Evolutionary conservation across 2,113 vertebrate genomes (phyloP).

Genomic region (Oncorhynchus keta): DNA sequence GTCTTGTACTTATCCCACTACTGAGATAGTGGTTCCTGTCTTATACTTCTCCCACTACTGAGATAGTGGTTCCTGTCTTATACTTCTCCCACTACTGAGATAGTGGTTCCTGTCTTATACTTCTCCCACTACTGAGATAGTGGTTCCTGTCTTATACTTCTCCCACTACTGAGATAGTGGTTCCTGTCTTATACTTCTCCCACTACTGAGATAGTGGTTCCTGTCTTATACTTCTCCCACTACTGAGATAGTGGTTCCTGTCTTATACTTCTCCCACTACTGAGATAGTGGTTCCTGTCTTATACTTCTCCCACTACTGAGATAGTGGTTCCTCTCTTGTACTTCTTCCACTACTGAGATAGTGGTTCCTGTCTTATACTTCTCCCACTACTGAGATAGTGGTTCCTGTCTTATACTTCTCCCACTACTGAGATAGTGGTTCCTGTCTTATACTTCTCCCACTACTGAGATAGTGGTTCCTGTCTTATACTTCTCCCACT

Average conservation of each 20-base stretch:
- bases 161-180: conserved; percentile 30
- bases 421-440: conserved; percentile 41
- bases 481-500: background rate
- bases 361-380: conserved; percentile 42
- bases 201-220: conserved; percentile 41
- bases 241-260: conserved; percentile 43
- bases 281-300: conserved; percentile 43
- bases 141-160: conserved; percentile 43
- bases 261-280: background rate
- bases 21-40: conserved; percentile 10
- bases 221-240: background rate
- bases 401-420: conserved; percentile 40
- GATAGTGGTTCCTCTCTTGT: conserved; percentile 39
- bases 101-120: conserved; percentile 44
- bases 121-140: too few relatives aligned
- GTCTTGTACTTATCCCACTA: too few relatives aligned
- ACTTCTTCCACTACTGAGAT: too few relatives aligned
- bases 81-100: too few relatives aligned
- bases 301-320: too few relatives aligned
- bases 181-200: conserved; percentile 9
- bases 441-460: background rate
- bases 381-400: too few relatives aligned
- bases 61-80: conserved; percentile 42
- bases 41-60: too few relatives aligned
- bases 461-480: conserved; percentile 40